Percentiles rank a stretch among this genome's conserved stretches.
Conservation (phyloP, 2,888 invertebrate genomes). For the Petrolisthes cinctipes region DNA sequence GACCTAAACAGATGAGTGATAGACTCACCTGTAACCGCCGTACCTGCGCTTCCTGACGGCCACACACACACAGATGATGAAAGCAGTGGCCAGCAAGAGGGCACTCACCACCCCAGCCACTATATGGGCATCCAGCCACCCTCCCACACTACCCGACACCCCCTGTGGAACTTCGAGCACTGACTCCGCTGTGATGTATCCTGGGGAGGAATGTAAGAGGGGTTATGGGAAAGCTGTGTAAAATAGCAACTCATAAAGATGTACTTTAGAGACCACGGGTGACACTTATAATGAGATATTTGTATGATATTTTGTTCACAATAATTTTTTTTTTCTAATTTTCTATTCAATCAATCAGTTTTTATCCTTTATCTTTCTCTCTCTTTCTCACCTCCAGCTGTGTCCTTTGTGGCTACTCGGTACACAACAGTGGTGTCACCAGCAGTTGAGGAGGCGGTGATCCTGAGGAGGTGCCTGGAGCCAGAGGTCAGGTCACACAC, state of each 20-base stretch:
- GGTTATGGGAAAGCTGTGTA: background rate
- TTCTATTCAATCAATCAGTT: too few relatives aligned
- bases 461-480: constrained; percentile 51
- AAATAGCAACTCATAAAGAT: too few relatives aligned
- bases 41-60: constrained; percentile 45
- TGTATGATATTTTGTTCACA: too few relatives aligned
- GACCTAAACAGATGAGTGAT: too few relatives aligned
- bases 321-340: too few relatives aligned
- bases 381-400: constrained; percentile 34
- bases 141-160: constrained; percentile 7
- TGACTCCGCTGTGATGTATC: constrained; percentile 33
- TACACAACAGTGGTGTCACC: constrained; percentile 56
- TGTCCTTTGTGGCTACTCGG: constrained; percentile 39
- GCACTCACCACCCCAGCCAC: constrained; percentile 64
- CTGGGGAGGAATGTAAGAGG: background rate
- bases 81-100: constrained; percentile 54
- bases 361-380: background rate
- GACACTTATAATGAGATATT: too few relatives aligned
- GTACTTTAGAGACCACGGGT: too few relatives aligned
- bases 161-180: constrained; percentile 41
- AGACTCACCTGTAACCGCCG: constrained; percentile 50
- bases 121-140: constrained; percentile 57
- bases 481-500: constrained; percentile 52
- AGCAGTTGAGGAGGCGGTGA: constrained; percentile 55
- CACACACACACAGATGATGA: constrained; percentile 62